Percentiles rank a stretch among this genome's conserved stretches.
These are phyloP conservation scores for Tachysurus fulvidraco DNA, from an alignment of 2,113 vertebrate genomes.

Conservation along the genomic window DNA sequence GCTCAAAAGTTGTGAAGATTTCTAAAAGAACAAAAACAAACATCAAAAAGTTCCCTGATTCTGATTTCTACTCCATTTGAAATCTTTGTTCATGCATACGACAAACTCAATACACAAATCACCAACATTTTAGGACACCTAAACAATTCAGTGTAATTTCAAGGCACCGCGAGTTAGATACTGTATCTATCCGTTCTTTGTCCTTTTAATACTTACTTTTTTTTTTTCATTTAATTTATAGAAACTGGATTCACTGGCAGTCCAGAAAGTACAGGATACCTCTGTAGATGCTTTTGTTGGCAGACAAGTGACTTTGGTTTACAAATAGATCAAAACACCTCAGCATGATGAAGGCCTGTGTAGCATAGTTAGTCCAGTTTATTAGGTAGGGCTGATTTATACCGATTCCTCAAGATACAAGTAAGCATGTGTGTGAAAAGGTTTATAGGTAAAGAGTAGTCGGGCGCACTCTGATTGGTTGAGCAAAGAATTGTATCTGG, in stretches of 20 bases:
- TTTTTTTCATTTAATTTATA: conserved; percentile 31
- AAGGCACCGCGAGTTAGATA: conserved; percentile 63
- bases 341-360: neutral
- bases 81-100: conserved; percentile 57
- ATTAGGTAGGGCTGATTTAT: conserved; percentile 28
- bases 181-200: conserved; percentile 11
- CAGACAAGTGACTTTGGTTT: conserved; percentile 58
- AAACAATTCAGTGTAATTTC: conserved; percentile 49
- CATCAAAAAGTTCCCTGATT: conserved; percentile 49
- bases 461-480: neutral
- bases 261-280: conserved; percentile 20
- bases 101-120: conserved; percentile 34
- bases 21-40: conserved; percentile 13
- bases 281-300: conserved; percentile 12
- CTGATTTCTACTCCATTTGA: conserved; percentile 48
- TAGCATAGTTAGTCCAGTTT: neutral
- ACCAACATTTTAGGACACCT: conserved; percentile 39
- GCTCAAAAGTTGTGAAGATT: conserved; percentile 25
- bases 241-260: conserved; percentile 38
- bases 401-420: neutral
- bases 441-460: neutral
- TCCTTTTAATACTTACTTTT: conserved; percentile 1
- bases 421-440: neutral
- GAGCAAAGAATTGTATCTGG: neutral
- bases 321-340: conserved; percentile 37